Evolutionary conservation across 2,888 invertebrate species (phyloP).

Genomic region (Chaitophorus viminalis): DNA sequence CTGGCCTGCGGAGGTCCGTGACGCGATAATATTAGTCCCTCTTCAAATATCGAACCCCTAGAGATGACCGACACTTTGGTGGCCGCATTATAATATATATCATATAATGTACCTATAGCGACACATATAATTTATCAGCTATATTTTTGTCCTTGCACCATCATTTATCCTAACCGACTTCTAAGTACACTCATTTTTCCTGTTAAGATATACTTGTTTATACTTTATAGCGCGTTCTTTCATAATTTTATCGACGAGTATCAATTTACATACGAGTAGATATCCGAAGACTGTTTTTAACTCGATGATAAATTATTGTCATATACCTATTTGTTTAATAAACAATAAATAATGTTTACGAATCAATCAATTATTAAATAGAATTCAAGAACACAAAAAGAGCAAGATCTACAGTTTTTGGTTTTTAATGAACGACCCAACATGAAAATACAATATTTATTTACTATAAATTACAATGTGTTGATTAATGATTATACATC

Average conservation of each 20-base stretch:
- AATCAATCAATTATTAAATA: neutral
- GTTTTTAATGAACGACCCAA: neutral
- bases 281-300: neutral
- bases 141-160: neutral
- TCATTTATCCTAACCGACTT: too few species aligned
- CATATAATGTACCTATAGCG: neutral
- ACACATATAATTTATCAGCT: too few species aligned
- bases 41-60: conserved; percentile 30
- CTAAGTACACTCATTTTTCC: too few species aligned
- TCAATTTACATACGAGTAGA: neutral
- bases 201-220: neutral
- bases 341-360: neutral
- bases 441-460: too few species aligned
- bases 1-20: conserved; percentile 12
- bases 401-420: neutral
- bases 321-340: neutral
- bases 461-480: too few species aligned
- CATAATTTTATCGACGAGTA: too few species aligned
- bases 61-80: conserved; percentile 1
- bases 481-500: too few species aligned
- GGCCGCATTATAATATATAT: neutral
- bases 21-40: neutral
- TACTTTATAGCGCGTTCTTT: neutral
- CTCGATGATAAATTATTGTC: neutral
- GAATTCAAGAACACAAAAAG: neutral